Percentiles rank a stretch among this genome's conserved stretches.
These are phyloP conservation scores for Ophion slaviceki DNA, from an alignment of 2,888 invertebrate genomes.

Conservation along the genomic window DNA sequence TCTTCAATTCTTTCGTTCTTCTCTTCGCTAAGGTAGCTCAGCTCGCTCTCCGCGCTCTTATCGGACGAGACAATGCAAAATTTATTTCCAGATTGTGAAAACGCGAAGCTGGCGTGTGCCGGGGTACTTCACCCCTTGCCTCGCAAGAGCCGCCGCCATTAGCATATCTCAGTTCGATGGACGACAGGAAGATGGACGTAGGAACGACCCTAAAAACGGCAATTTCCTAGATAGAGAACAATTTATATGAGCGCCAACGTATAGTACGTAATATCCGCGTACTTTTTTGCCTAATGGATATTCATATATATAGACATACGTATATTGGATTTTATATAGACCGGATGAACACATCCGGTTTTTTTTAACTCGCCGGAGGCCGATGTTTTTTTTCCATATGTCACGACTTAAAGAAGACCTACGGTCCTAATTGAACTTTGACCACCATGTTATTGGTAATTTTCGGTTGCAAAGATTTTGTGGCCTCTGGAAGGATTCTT, in stretches of 20 bases:
- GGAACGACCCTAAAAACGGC: constrained; percentile 68
- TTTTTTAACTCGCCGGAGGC: not conserved
- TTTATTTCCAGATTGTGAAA: constrained; percentile 71
- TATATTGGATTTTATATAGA: not conserved
- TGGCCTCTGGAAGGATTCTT: too few relatives aligned
- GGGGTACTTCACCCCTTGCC: constrained; percentile 1
- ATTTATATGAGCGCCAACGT: constrained; percentile 53
- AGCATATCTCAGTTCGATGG: constrained; percentile 72
- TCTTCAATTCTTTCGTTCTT: constrained; percentile 13
- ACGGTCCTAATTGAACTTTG: too few relatives aligned
- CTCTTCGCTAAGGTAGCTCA: not conserved
- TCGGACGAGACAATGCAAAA: constrained; percentile 64
- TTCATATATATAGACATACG: not conserved
- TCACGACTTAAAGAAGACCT: not conserved
- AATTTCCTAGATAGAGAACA: constrained; percentile 72
- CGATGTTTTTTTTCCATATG: not conserved
- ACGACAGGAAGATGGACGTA: constrained; percentile 70
- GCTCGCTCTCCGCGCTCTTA: constrained; percentile 47
- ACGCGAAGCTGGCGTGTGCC: constrained; percentile 48
- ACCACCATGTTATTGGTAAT: too few relatives aligned
- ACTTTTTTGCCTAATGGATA: constrained; percentile 29
- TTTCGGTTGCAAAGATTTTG: too few relatives aligned
- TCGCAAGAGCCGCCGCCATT: constrained; percentile 61
- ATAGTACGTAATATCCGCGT: constrained; percentile 16
- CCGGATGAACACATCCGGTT: not conserved